Base-by-base conservation (phyloP, 1,140 invertebrate genomes). In the Drosophila ironensis region DNA sequence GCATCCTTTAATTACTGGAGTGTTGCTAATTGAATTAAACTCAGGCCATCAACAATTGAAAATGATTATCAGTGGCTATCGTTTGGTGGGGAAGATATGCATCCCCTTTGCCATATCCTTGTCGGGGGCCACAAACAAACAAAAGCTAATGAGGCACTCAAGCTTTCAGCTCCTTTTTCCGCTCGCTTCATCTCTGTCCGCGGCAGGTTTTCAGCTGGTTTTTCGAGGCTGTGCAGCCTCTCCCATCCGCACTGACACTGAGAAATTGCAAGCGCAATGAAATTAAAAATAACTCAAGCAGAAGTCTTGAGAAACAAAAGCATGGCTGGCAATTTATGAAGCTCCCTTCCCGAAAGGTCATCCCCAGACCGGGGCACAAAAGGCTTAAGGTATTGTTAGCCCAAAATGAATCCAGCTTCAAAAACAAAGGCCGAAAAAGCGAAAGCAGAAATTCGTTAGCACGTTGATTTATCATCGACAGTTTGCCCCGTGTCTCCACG, bases 281-380 rank as follows among this genome's bases (percentile, higher is more conserved):
- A 84, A 84, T 84, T 84, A 84, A 84, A 84, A 84, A 84, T 84
- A 84, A 80, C 81, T 86, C 80, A 75, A 80, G 74, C 81, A 69
- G 87, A 84, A 80, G 48, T 72, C 60, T 63, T 52, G 47, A 72
- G 84, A 70, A 84, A 84, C 80, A 84, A 84, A 80, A 37, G 80
- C 41, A 27, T n/a, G 46, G 47, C 35, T 40, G 51, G 74, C 78
- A 86, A 84, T 84, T 86, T 86, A 84, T 84, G 80, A 86, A 86
- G 53, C 47, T 44, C 20, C 46, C 9, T n/a, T 25, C 6, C 14
- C 3, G 5, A 12, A 14, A 3, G 16, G 14, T 16, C 33, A 16
- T 5, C 14, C 12, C 45, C 30, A 42, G 30, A 17, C 12, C 28
- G 24, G 20, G 6, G 9, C 22, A 63, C 64, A 56, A 84, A 82